phyloP scores from a whole-genome alignment of 2,888 invertebrate species.

The Tenthredo scrophulariae region DNA sequence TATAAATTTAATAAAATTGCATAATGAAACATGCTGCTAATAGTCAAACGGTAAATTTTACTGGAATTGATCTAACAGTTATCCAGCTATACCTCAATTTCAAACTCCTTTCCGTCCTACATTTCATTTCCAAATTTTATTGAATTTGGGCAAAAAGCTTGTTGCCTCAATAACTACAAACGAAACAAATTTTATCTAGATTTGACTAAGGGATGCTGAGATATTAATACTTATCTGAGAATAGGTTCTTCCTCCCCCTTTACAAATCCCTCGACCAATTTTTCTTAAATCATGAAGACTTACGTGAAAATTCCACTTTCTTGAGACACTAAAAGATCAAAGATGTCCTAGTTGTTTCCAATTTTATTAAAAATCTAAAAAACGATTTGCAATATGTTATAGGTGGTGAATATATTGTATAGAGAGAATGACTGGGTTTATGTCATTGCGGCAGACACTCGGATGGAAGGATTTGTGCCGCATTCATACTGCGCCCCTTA shows the following conservation, averaged over 20 bases:
- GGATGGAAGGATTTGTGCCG: constrained; percentile 96
- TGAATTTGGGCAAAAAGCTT: no score
- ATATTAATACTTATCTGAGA: not conserved
- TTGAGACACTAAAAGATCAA: not conserved
- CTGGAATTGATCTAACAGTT: no score
- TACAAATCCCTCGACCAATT: not conserved
- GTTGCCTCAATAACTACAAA: no score
- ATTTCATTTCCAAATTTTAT: no score
- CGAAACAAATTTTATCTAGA: no score
- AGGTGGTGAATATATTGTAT: constrained; percentile 95
- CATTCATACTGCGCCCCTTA: constrained; percentile 95
- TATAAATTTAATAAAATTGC: no score
- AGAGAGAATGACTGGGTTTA: constrained; percentile 99
- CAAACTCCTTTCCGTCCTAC: no score
- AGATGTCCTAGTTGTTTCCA: not conserved
- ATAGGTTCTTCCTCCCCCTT: not conserved
- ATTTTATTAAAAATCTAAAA: not conserved
- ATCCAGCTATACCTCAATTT: no score
- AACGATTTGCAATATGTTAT: constrained; percentile 63
- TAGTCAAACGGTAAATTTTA: no score
- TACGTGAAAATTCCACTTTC: not conserved
- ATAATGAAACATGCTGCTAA: no score
- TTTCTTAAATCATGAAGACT: not conserved
- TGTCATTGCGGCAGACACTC: constrained; percentile 93
- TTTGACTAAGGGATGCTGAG: no score